phyloP scores from a whole-genome alignment of 2,797 vertebrate genomes.

The Pangasius macronema region DNA sequence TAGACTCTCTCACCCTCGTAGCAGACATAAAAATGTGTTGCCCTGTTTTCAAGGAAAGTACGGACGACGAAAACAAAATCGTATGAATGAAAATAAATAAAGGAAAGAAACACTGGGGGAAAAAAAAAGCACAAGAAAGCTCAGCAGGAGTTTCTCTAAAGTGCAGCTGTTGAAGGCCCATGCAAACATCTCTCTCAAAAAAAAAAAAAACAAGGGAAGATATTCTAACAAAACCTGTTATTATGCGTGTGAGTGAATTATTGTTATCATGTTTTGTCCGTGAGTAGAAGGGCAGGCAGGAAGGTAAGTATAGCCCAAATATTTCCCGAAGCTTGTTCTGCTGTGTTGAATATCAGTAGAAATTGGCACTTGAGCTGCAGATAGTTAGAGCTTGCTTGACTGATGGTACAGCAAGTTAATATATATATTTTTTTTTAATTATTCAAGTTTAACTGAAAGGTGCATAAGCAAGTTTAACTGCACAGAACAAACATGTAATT shows the following conservation, averaged over 20 bases:
- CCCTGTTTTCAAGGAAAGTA: constrained; percentile 75
- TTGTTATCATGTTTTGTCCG: constrained; percentile 1
- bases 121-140: constrained; percentile 39
- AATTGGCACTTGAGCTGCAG: constrained; percentile 26
- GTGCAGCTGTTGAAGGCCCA: constrained; percentile 70
- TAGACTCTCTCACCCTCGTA: constrained; percentile 40
- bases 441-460: constrained; percentile 43
- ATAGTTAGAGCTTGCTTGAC: neutral
- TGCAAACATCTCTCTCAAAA: constrained; percentile 1
- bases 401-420: neutral
- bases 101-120: constrained; percentile 24
- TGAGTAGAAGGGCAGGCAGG: neutral
- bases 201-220: neutral
- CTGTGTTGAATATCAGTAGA: neutral
- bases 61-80: constrained; percentile 13
- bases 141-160: constrained; percentile 67
- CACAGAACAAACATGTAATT: constrained; percentile 39
- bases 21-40: constrained; percentile 94
- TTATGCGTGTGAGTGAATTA: neutral
- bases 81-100: constrained; percentile 20
- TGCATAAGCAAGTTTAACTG: constrained; percentile 19
- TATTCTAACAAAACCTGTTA: constrained; percentile 1
- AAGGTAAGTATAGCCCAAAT: neutral
- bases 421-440: too few species aligned
- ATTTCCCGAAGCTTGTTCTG: neutral